phyloP scores from a whole-genome alignment of 2,888 invertebrate genomes.

The Osedax frankpressi region DNA sequence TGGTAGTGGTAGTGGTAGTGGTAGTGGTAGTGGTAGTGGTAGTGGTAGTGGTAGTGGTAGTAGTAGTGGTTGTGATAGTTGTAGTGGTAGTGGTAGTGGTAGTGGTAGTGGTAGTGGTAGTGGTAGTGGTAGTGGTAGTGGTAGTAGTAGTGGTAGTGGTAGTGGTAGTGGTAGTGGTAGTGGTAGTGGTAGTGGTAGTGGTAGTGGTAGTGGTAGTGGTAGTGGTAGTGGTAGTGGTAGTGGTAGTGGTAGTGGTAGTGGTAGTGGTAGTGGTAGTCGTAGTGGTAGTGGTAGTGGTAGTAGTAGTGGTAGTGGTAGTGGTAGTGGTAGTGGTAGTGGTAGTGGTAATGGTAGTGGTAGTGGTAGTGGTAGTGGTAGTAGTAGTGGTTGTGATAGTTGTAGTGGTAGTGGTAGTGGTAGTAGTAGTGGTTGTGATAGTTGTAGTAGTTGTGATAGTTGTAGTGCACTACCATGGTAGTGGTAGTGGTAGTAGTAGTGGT shows the following conservation, averaged over 20 bases:
- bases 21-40: neutral
- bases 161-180: neutral
- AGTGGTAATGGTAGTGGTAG: neutral
- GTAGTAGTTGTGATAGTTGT: neutral
- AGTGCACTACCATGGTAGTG: neutral
- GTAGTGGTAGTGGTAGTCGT: neutral
- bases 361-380: neutral
- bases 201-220: neutral
- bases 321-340: neutral
- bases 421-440: neutral
- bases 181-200: neutral
- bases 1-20: neutral
- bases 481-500: neutral
- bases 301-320: neutral
- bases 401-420: neutral
- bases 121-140: neutral
- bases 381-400: neutral
- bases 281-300: neutral
- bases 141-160: neutral
- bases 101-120: neutral
- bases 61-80: neutral
- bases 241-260: neutral
- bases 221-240: neutral
- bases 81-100: neutral
- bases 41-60: neutral